A percentile compares a stretch with the other conserved stretches of the same genome.
phyloP scores from a whole-genome alignment of 1,140 invertebrate genomes.

The Chrysomallon squamiferum region DNA sequence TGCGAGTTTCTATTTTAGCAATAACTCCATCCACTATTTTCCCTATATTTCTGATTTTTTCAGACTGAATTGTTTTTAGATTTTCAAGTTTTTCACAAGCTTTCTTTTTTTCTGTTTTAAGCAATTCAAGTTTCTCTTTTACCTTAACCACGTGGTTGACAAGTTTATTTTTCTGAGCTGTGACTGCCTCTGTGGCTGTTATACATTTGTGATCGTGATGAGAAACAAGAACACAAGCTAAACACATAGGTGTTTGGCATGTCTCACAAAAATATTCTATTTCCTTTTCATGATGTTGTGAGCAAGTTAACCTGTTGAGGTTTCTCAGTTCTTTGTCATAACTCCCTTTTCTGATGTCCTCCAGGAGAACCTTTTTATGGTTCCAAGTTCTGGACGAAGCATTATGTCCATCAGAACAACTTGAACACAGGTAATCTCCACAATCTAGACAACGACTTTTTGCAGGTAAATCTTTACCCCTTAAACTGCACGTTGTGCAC shows the following conservation, averaged over 20 bases:
- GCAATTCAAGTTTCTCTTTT: no score
- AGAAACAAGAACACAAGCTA: background rate
- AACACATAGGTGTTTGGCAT: background rate
- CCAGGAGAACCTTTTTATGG: background rate
- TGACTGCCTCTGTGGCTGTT: background rate
- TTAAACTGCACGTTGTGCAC: background rate
- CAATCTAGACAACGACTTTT: background rate
- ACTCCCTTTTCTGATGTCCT: background rate
- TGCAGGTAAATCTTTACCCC: background rate
- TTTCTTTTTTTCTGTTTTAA: no score
- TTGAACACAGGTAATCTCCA: background rate
- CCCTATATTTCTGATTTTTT: no score
- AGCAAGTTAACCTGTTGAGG: background rate
- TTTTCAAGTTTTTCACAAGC: no score
- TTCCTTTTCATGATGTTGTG: background rate
- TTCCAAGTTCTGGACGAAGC: background rate
- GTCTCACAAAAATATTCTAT: background rate
- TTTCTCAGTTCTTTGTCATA: background rate
- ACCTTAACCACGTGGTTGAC: no score
- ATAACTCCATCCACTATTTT: no score
- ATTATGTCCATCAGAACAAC: background rate
- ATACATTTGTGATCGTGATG: background rate
- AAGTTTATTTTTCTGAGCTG: background rate
- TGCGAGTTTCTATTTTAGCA: no score
- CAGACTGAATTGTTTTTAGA: no score